phyloP scores from a whole-genome alignment of 2,113 vertebrate genomes.

The Bettongia penicillata region DNA sequence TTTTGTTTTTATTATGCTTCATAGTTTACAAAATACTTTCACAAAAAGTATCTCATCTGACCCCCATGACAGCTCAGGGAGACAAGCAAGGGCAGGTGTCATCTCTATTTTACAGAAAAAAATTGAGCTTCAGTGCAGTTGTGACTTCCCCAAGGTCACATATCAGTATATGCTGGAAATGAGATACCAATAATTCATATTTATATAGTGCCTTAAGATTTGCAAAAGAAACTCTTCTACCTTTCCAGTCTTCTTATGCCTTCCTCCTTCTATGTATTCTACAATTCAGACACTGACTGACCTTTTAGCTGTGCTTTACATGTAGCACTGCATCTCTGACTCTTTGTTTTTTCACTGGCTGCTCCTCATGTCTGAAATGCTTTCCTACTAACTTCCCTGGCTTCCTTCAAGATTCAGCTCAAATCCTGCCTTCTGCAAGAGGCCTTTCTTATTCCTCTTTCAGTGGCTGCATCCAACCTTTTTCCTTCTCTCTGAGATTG shows the following conservation, averaged over 20 bases:
- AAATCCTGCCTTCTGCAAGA: background rate
- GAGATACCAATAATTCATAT: background rate
- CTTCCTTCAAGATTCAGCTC: background rate
- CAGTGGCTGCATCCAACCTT: background rate
- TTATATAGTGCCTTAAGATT: background rate
- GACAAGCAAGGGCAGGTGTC: background rate
- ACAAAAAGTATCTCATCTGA: background rate
- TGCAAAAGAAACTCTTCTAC: background rate
- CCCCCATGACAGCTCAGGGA: background rate
- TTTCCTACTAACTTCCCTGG: background rate
- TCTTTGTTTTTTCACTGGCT: background rate
- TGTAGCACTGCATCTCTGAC: background rate
- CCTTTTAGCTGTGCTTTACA: background rate
- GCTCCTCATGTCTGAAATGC: background rate
- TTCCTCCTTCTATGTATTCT: background rate
- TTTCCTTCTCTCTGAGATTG: background rate
- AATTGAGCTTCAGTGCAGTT: too few species aligned
- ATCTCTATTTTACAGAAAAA: too few species aligned
- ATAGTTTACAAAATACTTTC: background rate
- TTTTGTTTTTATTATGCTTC: background rate
- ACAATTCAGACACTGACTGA: background rate
- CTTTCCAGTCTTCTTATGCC: background rate
- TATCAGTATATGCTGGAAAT: too few species aligned
- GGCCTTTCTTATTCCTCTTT: background rate
- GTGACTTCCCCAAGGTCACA: too few species aligned